Evolutionary conservation across 2,113 vertebrate genomes (phyloP), one percentile per base, ranked within the genome.

Genomic region (pig (Sus scrofa)): DNA sequence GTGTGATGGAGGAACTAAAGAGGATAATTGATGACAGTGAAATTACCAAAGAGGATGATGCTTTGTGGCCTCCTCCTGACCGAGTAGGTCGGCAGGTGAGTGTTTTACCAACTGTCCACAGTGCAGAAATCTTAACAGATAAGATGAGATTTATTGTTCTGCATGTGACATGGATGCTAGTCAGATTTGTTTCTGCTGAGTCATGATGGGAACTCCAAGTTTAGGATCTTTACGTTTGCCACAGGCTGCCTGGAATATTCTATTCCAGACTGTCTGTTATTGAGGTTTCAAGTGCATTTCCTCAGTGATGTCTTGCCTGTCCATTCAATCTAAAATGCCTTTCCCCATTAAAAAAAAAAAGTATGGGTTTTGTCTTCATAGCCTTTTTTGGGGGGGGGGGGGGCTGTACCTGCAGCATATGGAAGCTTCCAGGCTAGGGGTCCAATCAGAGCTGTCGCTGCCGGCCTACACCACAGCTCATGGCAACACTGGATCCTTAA

Each of bases 1-100:
- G 99, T 65, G 99, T 99, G 96, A 99, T 99, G 99, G 99, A 99
- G 96, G 99, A 99, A 95, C 98, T 99, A 91, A 99, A 99, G 96
- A 99, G 99, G 82, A 99, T 99, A 92, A 99, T 99, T 7, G 99
- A 99, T 2, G 99, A 99, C 98, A 99, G 99, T 90, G 99, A 99
- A 98, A 99, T 99, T 98, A 99, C 99, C 15, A 99, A 99, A 98
- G 99, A 99, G 97, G 99, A 99, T 0, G 99, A 99, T 92, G 99
- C 99, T 0, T 96, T 99, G 34, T 99, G 99, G 99, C 99, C 99
- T 0, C 99, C 99, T 27, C 99, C 99, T 0, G 99, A 99, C 97
- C 98, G 99, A 98, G 99, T 99, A 4, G 99, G 99, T 77, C 99
- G 99, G 88, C 99, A 99, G 99, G 99, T 99, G 26, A 83, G 99